Base-by-base conservation (phyloP, 1,140 invertebrate genomes). In the Globodera rostochiensis region DNA sequence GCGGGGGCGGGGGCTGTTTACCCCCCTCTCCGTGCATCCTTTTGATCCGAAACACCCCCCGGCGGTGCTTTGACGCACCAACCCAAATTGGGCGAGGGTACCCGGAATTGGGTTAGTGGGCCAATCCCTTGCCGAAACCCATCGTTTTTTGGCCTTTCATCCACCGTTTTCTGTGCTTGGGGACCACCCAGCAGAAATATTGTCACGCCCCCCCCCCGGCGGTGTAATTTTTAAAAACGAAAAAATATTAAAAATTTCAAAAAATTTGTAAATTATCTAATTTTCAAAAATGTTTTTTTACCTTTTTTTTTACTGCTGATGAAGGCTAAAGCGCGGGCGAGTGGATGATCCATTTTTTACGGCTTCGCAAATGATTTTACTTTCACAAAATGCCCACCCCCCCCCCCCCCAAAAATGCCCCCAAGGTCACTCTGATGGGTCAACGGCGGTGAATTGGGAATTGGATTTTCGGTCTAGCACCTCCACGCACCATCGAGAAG, bases 401-500 rank as follows among this genome's bases (percentile, higher is more conserved):
- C 57, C 57, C 50, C 50, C 50, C 50, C 50, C 50, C 50, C 50
- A 6, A 8, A 8, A 6, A 6, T 8, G 6, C 49, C 49, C 13
- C 57, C 57, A 60, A 60, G 57, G 57, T 60, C 57, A 60, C 57
- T 50, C 50, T 60, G 57, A 60, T 60, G 57, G 57, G 57, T 60
- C 57, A 60, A 60, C 57, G 57, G 1, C 57, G 57, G 1, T 11
- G 57, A 60, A 60, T 60, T 19, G 57, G 57, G 57, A 60, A 60
- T 60, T 60, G 57, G 57, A 60, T 60, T 60, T 60, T 60, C 11
- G 57, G 57, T 60, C 57, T 60, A 60, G 57, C 57, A 60, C 57
- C 57, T 60, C 57, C 57, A 60, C 57, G 57, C 57, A 60, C 57
- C 57, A 60, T 60, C 57, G 57, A 60, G 57, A 60, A 60, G 50